A percentile compares a stretch with the other conserved stretches of the same genome.
phyloP scores from a whole-genome alignment of 2,888 invertebrate species.

The Volucella bombylans region DNA sequence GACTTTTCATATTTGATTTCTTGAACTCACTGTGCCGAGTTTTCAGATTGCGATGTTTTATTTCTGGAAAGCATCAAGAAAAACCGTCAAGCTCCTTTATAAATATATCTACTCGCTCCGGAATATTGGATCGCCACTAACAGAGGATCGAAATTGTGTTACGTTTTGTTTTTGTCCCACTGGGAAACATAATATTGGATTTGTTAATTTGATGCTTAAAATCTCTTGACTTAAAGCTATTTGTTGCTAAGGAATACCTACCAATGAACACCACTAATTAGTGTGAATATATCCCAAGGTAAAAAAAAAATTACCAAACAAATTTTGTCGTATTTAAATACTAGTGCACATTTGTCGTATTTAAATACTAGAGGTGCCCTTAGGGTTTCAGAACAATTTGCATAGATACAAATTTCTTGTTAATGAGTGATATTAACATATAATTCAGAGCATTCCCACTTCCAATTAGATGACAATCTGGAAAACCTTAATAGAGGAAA shows the following conservation, averaged over 20 bases:
- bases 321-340: conserved; percentile 12
- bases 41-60: no score
- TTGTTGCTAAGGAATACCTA: neutral
- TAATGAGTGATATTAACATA: conserved; percentile 72
- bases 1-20: no score
- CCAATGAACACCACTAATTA: conserved; percentile 49
- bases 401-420: conserved; percentile 73
- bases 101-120: no score
- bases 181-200: neutral
- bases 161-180: no score
- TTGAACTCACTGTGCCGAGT: no score
- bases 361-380: neutral
- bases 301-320: conserved; percentile 21
- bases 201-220: neutral
- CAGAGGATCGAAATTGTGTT: neutral
- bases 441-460: conserved; percentile 55
- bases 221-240: no score
- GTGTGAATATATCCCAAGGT: conserved; percentile 51
- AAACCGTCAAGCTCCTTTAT: no score
- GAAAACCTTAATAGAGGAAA: conserved; percentile 37
- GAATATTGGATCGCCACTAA: neutral
- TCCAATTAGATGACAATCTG: conserved; percentile 65
- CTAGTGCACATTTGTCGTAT: neutral
- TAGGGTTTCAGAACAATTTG: conserved; percentile 50
- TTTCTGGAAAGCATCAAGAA: no score